phyloP scores from a whole-genome alignment of 2,113 vertebrate species.

The Periophthalmodon schlosseri region DNA sequence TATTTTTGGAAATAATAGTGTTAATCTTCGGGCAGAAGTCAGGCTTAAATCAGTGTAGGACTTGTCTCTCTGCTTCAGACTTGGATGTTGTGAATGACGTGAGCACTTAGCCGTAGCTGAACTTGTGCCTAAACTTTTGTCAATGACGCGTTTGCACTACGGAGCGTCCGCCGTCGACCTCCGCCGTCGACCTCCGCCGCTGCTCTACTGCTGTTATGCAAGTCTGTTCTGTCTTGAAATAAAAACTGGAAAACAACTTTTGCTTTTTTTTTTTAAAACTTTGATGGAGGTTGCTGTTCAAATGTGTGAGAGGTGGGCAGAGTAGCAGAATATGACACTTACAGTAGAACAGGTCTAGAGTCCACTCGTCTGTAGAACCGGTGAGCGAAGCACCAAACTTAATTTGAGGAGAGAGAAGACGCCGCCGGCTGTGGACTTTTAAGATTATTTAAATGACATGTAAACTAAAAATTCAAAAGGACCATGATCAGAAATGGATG shows the following conservation, averaged over 20 bases:
- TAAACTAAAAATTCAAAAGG: too few species aligned
- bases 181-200: constrained; percentile 58
- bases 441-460: too few species aligned
- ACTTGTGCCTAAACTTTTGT: constrained; percentile 69
- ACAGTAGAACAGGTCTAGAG: too few species aligned
- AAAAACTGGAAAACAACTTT: constrained; percentile 41
- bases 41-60: constrained; percentile 3
- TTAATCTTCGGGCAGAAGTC: constrained; percentile 36
- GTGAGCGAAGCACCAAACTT: too few species aligned
- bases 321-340: too few species aligned
- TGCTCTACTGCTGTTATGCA: constrained; percentile 75
- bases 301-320: too few species aligned
- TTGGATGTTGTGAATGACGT: constrained; percentile 20
- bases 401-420: too few species aligned
- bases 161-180: constrained; percentile 64
- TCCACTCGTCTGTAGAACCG: too few species aligned
- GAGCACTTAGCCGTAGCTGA: constrained; percentile 64
- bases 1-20: constrained; percentile 32
- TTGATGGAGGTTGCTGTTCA: background rate
- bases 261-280: background rate
- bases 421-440: too few species aligned
- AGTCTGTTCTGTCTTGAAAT: constrained; percentile 59
- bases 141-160: constrained; percentile 76
- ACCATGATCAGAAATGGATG: too few species aligned
- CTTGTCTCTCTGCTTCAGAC: constrained; percentile 1